Percentiles rank a stretch among this genome's conserved stretches.
Evolutionary conservation across 2,797 vertebrate genomes (phyloP).

Genomic region (Notolepis coatsorum): DNA sequence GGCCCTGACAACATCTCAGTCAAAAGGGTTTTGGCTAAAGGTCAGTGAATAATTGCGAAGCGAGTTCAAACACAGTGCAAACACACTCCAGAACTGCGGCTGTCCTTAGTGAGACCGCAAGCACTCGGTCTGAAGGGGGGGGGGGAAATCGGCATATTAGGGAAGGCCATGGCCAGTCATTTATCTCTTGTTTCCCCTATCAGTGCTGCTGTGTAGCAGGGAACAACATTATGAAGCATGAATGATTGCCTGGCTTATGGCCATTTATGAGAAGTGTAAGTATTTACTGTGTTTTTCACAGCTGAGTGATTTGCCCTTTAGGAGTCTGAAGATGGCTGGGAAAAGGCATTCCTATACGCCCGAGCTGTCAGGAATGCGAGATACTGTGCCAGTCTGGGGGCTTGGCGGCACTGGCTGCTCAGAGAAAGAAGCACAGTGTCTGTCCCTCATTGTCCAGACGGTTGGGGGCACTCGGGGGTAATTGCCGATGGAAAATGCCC

Average conservation of each 20-base stretch:
- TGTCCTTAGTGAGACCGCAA: slow-evolving; percentile 30
- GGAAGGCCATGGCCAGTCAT: slow-evolving; percentile 71
- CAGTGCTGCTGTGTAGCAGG: slow-evolving; percentile 53
- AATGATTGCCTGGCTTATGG: slow-evolving; percentile 75
- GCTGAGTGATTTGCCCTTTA: slow-evolving; percentile 77
- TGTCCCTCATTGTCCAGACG: slow-evolving; percentile 47
- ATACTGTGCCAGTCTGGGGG: slow-evolving; percentile 32
- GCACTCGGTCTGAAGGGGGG: slow-evolving; percentile 66
- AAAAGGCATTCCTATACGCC: slow-evolving; percentile 56
- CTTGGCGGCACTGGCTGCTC: slow-evolving; percentile 35
- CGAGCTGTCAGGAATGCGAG: slow-evolving; percentile 56
- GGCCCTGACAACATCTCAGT: slow-evolving; percentile 52
- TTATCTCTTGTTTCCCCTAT: slow-evolving; percentile 78
- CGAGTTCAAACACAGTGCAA: slow-evolving; percentile 56
- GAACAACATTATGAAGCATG: slow-evolving; percentile 74
- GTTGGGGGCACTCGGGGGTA: slow-evolving; percentile 31
- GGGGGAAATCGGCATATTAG: slow-evolving; percentile 74
- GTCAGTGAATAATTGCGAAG: slow-evolving; percentile 65
- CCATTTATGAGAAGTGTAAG: slow-evolving; percentile 77
- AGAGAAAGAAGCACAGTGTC: slow-evolving; percentile 56
- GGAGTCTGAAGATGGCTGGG: slow-evolving; percentile 56
- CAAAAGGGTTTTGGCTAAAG: slow-evolving; percentile 56
- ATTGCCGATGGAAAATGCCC: slow-evolving; percentile 56
- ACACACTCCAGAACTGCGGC: slow-evolving; percentile 55
- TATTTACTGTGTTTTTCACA: slow-evolving; percentile 78